Evolutionary conservation across 2,888 invertebrate genomes (phyloP).

Genomic region (Drosophila koepferae): DNA sequence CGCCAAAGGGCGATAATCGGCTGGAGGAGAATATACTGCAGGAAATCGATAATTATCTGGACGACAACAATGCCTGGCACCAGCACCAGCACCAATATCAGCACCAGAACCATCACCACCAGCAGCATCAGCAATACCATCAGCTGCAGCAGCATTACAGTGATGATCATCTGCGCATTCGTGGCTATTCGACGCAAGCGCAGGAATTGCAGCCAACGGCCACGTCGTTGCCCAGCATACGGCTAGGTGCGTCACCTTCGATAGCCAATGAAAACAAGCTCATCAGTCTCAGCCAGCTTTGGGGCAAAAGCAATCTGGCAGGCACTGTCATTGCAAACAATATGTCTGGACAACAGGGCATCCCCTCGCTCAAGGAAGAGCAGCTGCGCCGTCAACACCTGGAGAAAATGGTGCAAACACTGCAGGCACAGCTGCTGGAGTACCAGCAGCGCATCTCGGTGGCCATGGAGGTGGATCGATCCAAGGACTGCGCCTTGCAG

Average conservation of each 20-base stretch:
- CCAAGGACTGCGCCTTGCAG: slow-evolving; percentile 90
- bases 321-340: slow-evolving; percentile 64
- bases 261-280: slow-evolving; percentile 61
- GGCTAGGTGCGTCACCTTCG: slow-evolving; percentile 22
- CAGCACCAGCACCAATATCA: background rate
- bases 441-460: slow-evolving; percentile 92
- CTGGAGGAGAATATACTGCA: slow-evolving; percentile 69
- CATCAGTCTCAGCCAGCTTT: slow-evolving; percentile 84
- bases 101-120: slow-evolving; percentile 44
- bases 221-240: slow-evolving; percentile 67
- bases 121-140: slow-evolving; percentile 40
- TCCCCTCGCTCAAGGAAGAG: slow-evolving; percentile 89
- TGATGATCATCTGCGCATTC: slow-evolving; percentile 63
- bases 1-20: slow-evolving; percentile 74
- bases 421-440: slow-evolving; percentile 90
- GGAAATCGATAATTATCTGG: slow-evolving; percentile 83
- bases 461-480: slow-evolving; percentile 91
- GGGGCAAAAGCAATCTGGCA: slow-evolving; percentile 78
- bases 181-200: slow-evolving; percentile 15
- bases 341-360: slow-evolving; percentile 70
- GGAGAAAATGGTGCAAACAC: slow-evolving; percentile 90
- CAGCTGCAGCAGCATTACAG: slow-evolving; percentile 54
- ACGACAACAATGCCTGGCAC: slow-evolving; percentile 64
- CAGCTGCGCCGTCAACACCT: slow-evolving; percentile 90
- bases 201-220: slow-evolving; percentile 49